Evolutionary conservation across 2,888 invertebrate species (phyloP).

Genomic region (Microplitis deprimator): DNA sequence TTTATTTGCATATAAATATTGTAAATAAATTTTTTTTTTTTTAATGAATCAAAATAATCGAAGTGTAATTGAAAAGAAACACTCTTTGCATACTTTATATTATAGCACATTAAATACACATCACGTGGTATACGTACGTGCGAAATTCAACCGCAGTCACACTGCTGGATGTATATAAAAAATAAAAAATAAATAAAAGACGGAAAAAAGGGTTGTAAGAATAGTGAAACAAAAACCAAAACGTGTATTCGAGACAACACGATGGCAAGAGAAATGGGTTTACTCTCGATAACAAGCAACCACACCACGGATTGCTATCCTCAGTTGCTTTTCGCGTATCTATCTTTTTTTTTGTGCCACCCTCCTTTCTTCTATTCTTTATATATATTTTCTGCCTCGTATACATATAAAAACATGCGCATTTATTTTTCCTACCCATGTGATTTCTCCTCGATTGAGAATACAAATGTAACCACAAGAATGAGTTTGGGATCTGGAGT

Average conservation of each 20-base stretch:
- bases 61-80: neutral
- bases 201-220: slow-evolving; percentile 31
- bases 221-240: neutral
- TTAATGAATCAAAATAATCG: neutral
- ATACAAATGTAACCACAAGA: slow-evolving; percentile 52
- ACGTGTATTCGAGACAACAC: slow-evolving; percentile 9
- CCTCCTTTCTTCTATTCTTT: neutral
- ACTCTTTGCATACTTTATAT: neutral
- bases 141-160: slow-evolving; percentile 24
- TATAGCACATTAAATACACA: slow-evolving; percentile 1
- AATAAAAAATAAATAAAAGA: slow-evolving; percentile 32
- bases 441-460: slow-evolving; percentile 47
- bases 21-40: neutral
- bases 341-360: neutral
- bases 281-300: slow-evolving; percentile 46
- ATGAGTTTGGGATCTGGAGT: slow-evolving; percentile 48
- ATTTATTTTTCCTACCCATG: slow-evolving; percentile 26
- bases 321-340: slow-evolving; percentile 19
- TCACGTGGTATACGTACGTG: slow-evolving; percentile 19
- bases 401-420: slow-evolving; percentile 17
- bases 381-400: slow-evolving; percentile 20
- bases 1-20: neutral
- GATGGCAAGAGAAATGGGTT: slow-evolving; percentile 34
- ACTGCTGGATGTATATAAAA: slow-evolving; percentile 21
- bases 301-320: slow-evolving; percentile 45